A percentile compares a stretch with the other conserved stretches of the same genome.
These are phyloP conservation scores for Synanthedon tipuliformis DNA, from an alignment of 2,888 invertebrate genomes.

Conservation along the genomic window DNA sequence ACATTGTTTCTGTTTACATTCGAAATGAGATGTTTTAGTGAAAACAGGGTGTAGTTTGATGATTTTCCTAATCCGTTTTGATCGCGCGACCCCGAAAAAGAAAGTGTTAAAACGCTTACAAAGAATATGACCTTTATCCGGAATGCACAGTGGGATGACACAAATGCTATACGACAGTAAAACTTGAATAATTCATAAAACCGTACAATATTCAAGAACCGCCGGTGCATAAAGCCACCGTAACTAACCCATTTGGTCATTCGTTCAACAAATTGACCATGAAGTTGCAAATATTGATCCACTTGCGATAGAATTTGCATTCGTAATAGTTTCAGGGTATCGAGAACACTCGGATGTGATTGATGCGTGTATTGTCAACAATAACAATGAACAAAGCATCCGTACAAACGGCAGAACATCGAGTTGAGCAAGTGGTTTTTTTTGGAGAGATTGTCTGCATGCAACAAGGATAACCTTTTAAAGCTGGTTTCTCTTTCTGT, in stretches of 20 bases:
- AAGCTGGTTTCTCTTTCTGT: constrained; percentile 7
- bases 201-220: background rate
- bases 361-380: constrained; percentile 34
- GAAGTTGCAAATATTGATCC: constrained; percentile 1
- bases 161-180: background rate
- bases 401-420: constrained; percentile 15
- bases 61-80: too few species aligned
- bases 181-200: background rate
- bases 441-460: constrained; percentile 8
- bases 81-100: too few species aligned
- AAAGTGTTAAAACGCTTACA: too few species aligned
- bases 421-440: constrained; percentile 12
- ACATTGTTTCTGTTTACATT: too few species aligned
- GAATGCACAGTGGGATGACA: background rate
- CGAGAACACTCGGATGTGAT: constrained; percentile 14
- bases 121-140: too few species aligned
- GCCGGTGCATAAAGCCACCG: background rate
- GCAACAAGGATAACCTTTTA: constrained; percentile 31
- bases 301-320: background rate
- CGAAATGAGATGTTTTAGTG: too few species aligned
- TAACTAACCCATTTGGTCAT: constrained; percentile 6
- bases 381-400: constrained; percentile 30
- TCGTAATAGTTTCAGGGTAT: background rate
- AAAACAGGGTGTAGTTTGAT: too few species aligned
- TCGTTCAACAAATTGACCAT: constrained; percentile 1